Percentiles rank a stretch among this genome's conserved stretches.
Evolutionary conservation across 2,113 vertebrate species (phyloP).

Genomic region (Phylloscopus whistleri): DNA sequence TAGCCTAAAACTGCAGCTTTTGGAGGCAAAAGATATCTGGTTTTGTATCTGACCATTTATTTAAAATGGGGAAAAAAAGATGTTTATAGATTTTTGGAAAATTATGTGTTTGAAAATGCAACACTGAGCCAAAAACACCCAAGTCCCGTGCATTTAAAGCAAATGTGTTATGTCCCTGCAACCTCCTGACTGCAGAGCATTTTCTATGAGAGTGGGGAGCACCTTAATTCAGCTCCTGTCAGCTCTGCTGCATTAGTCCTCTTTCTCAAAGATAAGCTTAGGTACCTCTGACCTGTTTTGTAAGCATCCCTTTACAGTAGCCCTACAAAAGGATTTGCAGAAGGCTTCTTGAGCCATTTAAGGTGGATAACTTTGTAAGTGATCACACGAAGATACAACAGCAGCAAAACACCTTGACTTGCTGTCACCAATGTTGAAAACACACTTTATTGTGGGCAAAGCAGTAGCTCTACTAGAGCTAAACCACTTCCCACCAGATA

Average conservation of each 20-base stretch:
- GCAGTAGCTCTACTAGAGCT: neutral
- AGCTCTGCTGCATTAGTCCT: neutral
- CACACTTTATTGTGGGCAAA: neutral
- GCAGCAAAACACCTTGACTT: neutral
- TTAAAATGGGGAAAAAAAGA: neutral
- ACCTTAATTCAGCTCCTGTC: neutral
- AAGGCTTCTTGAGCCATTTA: neutral
- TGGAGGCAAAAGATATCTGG: neutral
- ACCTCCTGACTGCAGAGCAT: neutral
- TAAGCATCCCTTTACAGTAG: neutral
- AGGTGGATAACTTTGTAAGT: neutral
- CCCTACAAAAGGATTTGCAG: neutral
- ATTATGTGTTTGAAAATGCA: neutral
- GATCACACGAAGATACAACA: neutral
- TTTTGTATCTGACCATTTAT: neutral
- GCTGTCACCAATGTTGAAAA: accelerated
- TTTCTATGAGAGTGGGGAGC: neutral
- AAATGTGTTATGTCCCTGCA: neutral
- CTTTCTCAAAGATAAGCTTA: neutral
- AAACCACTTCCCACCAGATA: neutral
- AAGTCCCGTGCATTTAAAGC: neutral
- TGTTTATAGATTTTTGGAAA: neutral
- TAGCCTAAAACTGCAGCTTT: neutral
- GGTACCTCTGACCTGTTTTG: neutral
- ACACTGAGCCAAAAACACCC: neutral